A percentile compares a stretch with the other conserved stretches of the same genome.
Evolutionary conservation across 2,113 vertebrate species (phyloP).

Genomic region (Epinephelus fuscoguttatus): DNA sequence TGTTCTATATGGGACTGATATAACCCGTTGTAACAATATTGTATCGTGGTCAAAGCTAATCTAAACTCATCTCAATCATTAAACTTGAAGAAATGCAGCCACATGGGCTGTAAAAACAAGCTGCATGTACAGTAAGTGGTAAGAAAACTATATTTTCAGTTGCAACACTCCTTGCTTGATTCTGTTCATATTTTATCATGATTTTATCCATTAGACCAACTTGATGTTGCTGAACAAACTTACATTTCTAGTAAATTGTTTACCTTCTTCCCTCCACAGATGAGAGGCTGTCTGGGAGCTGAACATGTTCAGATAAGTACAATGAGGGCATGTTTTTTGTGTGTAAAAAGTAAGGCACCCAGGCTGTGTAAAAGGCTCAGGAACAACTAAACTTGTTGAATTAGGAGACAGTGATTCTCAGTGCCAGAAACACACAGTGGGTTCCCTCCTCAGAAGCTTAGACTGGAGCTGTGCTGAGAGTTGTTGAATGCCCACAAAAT

Average conservation of each 20-base stretch:
- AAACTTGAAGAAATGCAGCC: neutral
- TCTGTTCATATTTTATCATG: neutral
- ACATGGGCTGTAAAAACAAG: neutral
- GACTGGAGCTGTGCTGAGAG: constrained; percentile 23
- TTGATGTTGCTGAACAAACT: neutral
- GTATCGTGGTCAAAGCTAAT: neutral
- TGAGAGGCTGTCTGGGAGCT: neutral
- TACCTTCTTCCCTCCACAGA: neutral
- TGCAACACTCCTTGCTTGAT: neutral
- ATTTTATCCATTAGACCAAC: neutral
- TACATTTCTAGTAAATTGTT: neutral
- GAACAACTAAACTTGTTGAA: constrained; percentile 27
- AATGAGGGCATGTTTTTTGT: neutral
- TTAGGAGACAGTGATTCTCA: constrained; percentile 26
- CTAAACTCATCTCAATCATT: neutral
- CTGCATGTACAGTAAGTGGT: neutral
- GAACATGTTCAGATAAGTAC: constrained; percentile 4
- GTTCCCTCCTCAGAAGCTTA: constrained; percentile 13
- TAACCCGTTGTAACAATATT: neutral
- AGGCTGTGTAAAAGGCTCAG: constrained; percentile 3
- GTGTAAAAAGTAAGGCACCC: neutral
- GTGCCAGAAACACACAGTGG: neutral
- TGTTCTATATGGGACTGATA: neutral
- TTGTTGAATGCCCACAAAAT: constrained; percentile 35
- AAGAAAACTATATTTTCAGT: neutral